phyloP scores from a whole-genome alignment of 2,888 invertebrate genomes.

The Oasisia sp. region DNA sequence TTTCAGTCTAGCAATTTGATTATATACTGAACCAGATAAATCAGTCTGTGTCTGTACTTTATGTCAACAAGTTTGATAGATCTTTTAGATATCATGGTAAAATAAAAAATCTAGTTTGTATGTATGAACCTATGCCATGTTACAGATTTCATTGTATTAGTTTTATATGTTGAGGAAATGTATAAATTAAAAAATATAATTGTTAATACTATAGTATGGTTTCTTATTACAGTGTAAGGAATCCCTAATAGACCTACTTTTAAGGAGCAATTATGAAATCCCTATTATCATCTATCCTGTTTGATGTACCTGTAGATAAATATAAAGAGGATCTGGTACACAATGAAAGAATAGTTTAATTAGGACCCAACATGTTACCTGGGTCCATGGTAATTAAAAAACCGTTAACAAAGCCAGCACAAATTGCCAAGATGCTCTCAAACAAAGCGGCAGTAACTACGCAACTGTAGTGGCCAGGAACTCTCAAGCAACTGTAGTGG shows the following conservation, averaged over 20 bases:
- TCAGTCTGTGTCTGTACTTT: background rate
- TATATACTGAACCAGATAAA: background rate
- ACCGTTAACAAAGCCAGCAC: background rate
- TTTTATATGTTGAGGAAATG: background rate
- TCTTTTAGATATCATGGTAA: background rate
- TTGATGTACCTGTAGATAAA: too few relatives aligned
- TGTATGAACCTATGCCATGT: background rate
- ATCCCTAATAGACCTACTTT: too few relatives aligned
- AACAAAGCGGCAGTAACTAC: background rate
- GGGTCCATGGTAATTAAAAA: background rate
- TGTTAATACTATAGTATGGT: background rate
- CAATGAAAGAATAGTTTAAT: too few relatives aligned
- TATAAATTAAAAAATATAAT: background rate
- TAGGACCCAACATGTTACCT: too few relatives aligned
- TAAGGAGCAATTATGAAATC: too few relatives aligned
- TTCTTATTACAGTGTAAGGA: too few relatives aligned
- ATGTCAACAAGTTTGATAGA: background rate
- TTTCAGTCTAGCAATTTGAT: background rate
- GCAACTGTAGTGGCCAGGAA: background rate
- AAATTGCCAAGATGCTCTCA: background rate
- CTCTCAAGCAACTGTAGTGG: background rate
- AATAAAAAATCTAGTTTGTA: background rate
- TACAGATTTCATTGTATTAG: background rate
- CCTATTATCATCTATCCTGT: too few relatives aligned
- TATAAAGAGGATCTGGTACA: too few relatives aligned